Conservation (phyloP, 1,140 invertebrate genomes). For the Parasteatoda tepidariorum region DNA sequence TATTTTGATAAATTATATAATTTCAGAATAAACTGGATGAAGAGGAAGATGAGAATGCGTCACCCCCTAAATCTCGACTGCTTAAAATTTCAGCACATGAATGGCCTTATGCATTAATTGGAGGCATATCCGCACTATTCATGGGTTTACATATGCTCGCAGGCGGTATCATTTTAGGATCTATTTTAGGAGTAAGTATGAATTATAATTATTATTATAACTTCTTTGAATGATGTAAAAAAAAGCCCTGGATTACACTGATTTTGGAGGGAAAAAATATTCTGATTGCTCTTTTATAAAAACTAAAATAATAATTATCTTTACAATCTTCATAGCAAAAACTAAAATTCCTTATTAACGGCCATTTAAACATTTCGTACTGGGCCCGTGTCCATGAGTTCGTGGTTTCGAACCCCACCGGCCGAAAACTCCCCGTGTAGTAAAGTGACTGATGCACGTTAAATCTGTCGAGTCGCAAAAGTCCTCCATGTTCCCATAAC, state of each 20-base stretch:
- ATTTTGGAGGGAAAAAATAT: neutral
- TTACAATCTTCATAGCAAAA: too few species aligned
- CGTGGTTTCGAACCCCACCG: too few species aligned
- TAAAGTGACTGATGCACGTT: too few species aligned
- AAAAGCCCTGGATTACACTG: neutral
- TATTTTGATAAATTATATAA: neutral
- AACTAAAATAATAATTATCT: too few species aligned
- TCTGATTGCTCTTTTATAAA: too few species aligned
- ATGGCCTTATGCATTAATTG: neutral
- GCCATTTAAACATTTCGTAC: too few species aligned
- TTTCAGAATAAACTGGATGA: neutral
- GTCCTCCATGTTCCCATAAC: too few species aligned
- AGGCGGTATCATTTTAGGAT: neutral
- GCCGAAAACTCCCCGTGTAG: too few species aligned
- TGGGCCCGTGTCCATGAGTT: too few species aligned
- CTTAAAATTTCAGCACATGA: neutral
- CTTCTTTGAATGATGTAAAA: neutral
- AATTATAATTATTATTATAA: constrained; percentile 33
- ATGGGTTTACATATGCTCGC: neutral
- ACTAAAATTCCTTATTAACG: too few species aligned
- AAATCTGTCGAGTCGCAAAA: too few species aligned
- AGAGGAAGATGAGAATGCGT: constrained; percentile 47
- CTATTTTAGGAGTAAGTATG: neutral
- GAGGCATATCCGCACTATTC: neutral
- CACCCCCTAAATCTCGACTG: constrained; percentile 3